Evolutionary conservation across 92 coral and sea anemone species (phyloP).

Genomic region (Hydrozoanthus gracilis): DNA sequence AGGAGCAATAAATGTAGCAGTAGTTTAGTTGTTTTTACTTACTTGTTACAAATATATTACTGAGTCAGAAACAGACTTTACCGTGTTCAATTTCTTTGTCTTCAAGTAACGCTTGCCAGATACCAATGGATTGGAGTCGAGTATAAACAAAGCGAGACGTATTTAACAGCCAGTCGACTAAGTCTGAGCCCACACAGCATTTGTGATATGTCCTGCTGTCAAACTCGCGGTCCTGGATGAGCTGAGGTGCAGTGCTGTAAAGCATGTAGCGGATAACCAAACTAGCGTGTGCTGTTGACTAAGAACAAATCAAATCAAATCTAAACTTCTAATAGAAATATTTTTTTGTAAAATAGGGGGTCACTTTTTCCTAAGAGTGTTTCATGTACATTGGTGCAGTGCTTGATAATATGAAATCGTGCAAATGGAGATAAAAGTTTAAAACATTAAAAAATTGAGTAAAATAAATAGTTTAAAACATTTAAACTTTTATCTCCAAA

Average conservation of each 20-base stretch:
- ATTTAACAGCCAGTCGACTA: constrained; percentile 71
- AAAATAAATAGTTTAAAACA: no score
- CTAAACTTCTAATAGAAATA: no score
- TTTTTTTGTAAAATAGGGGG: no score
- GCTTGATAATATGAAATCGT: no score
- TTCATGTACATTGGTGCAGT: no score
- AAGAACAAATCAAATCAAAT: not conserved
- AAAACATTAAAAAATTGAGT: no score
- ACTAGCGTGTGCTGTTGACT: constrained; percentile 59
- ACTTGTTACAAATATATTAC: not conserved
- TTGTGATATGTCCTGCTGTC: constrained; percentile 47
- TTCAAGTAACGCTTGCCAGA: constrained; percentile 83
- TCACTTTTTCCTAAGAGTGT: no score
- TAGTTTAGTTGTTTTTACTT: not conserved
- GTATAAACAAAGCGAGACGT: constrained; percentile 74
- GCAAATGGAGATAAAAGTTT: no score
- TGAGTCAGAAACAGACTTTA: not conserved
- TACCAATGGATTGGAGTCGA: constrained; percentile 72
- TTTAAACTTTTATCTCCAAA: no score
- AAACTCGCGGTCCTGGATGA: constrained; percentile 63
- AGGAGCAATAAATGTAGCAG: no score
- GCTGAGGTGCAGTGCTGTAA: constrained; percentile 56
- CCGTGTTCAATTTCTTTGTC: constrained; percentile 74
- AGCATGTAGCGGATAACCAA: constrained; percentile 56
- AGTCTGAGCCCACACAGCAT: constrained; percentile 79